Evolutionary conservation across 1,140 invertebrate species (phyloP).

Genomic region (Eriosoma lanigerum): DNA sequence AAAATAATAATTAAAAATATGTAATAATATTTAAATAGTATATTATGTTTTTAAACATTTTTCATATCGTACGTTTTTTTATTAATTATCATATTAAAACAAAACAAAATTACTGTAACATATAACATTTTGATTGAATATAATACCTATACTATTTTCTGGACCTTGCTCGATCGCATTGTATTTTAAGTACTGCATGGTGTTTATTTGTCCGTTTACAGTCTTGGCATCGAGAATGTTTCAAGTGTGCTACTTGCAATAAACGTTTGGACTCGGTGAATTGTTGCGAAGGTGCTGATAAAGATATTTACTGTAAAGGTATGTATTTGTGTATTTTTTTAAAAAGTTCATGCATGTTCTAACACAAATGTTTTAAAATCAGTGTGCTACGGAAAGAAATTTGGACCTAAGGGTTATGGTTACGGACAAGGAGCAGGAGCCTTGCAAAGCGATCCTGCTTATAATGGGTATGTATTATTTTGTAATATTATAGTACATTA

Average conservation of each 20-base stretch:
- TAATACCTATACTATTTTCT: background rate
- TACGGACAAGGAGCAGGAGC: slow-evolving; percentile 90
- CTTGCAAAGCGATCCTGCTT: slow-evolving; percentile 77
- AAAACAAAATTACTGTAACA: too few species aligned
- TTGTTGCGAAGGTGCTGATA: slow-evolving; percentile 92
- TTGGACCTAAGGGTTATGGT: slow-evolving; percentile 91
- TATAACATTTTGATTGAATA: too few species aligned
- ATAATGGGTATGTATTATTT: slow-evolving; percentile 56
- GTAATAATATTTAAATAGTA: too few species aligned
- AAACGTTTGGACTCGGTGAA: slow-evolving; percentile 96
- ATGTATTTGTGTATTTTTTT: slow-evolving; percentile 54
- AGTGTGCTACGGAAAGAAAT: slow-evolving; percentile 93
- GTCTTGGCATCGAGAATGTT: slow-evolving; percentile 91
- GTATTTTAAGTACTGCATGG: background rate
- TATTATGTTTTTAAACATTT: too few species aligned
- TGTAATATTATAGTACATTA: too few species aligned
- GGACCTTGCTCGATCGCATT: background rate
- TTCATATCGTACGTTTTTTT: too few species aligned
- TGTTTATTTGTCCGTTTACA: slow-evolving; percentile 57
- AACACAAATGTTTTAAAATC: slow-evolving; percentile 54
- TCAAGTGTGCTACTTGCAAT: slow-evolving; percentile 89
- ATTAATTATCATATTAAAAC: too few species aligned
- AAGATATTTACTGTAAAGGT: slow-evolving; percentile 98
- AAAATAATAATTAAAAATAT: too few species aligned
- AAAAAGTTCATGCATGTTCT: slow-evolving; percentile 1